Base-by-base conservation (phyloP, 2,888 invertebrate genomes). In the Platypus cylindrus region DNA sequence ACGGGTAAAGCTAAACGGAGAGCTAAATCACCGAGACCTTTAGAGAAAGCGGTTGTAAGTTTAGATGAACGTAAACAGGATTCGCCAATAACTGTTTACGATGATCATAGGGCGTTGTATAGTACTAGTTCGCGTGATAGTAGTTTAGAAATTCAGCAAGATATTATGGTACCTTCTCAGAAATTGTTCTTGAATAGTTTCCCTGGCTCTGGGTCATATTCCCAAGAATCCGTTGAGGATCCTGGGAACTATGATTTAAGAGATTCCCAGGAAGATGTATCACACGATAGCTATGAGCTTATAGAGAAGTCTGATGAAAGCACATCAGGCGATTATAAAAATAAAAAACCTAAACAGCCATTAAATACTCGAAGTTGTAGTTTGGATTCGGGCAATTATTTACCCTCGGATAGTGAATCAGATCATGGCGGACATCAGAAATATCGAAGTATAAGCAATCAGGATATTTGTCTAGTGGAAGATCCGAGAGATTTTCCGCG, bases 281-380 rank as follows among this genome's bases (percentile, higher is more conserved):
- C 86, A 18, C 86, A 87, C 58, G 87, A 87, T 58, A 86, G 85
- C 51, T 87, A 87, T 59, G 87, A 87, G 58, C 63, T 87, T 15
- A 65, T 86, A 41, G 85, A 86, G 57, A 78, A 80, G 54, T 78
- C 78, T 38, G 74, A 73, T 48, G 78, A 75, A 52, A 65, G 67
- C 40, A 55, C 57, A 16, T 57, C 56, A 12, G 58, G 53, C 26
- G 60, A 60, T 25, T 58, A 53, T 29, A 58, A 56, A 36, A 54
- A 58, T 38, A 55, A 54, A 34, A 56, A 50, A 38, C 17, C 41
- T 5, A 59, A 56, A 48, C n/a, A n/a, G n/a, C 46, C 55, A 3
- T 48, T 58, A 11, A 62, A 58, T 37, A 55, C 57, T 3, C 70
- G 79, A 46, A 79, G 79, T 33, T 78, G 78, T 54, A 79, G 79